phyloP scores from a whole-genome alignment of 2,888 invertebrate species.

The Drosophila helvetica region DNA sequence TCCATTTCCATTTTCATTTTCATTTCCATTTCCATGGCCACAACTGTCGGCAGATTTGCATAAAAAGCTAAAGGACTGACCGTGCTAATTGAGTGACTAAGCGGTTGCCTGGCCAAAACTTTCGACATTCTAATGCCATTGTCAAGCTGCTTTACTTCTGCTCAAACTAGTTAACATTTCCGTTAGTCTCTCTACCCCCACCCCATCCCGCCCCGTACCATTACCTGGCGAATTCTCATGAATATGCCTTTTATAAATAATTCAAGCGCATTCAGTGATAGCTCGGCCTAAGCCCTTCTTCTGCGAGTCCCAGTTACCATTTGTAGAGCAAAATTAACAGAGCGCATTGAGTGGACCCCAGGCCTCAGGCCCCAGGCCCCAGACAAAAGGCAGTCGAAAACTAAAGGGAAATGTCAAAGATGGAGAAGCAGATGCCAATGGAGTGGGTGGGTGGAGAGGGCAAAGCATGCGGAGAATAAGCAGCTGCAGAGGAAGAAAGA shows the following conservation, averaged over 20 bases:
- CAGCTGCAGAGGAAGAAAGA: slow-evolving; percentile 21
- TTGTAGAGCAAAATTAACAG: slow-evolving; percentile 75
- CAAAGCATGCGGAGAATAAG: no score
- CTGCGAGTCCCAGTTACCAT: slow-evolving; percentile 46
- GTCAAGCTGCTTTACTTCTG: slow-evolving; percentile 64
- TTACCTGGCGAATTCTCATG: slow-evolving; percentile 55
- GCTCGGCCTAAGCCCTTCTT: slow-evolving; percentile 57
- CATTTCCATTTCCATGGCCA: slow-evolving; percentile 13
- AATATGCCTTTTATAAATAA: slow-evolving; percentile 78
- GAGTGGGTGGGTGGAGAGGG: slow-evolving; percentile 2
- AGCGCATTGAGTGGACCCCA: slow-evolving; percentile 69
- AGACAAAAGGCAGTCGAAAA: slow-evolving; percentile 34
- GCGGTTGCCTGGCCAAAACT: slow-evolving; percentile 62
- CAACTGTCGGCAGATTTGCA: slow-evolving; percentile 68
- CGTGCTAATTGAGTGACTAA: slow-evolving; percentile 77
- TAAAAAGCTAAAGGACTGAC: slow-evolving; percentile 61
- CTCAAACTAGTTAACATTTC: slow-evolving; percentile 76
- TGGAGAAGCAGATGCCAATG: slow-evolving; percentile 13
- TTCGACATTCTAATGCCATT: slow-evolving; percentile 79
- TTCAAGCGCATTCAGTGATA: slow-evolving; percentile 72
- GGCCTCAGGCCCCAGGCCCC: slow-evolving; percentile 6
- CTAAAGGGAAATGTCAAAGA: slow-evolving; percentile 64
- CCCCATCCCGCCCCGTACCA: slow-evolving; percentile 6
- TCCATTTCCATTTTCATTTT: background rate
- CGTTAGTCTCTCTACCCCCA: slow-evolving; percentile 48